A percentile compares a stretch with the other conserved stretches of the same genome.
Conservation (phyloP, 1,140 invertebrate species). For the Temnothorax curvispinosus region DNA sequence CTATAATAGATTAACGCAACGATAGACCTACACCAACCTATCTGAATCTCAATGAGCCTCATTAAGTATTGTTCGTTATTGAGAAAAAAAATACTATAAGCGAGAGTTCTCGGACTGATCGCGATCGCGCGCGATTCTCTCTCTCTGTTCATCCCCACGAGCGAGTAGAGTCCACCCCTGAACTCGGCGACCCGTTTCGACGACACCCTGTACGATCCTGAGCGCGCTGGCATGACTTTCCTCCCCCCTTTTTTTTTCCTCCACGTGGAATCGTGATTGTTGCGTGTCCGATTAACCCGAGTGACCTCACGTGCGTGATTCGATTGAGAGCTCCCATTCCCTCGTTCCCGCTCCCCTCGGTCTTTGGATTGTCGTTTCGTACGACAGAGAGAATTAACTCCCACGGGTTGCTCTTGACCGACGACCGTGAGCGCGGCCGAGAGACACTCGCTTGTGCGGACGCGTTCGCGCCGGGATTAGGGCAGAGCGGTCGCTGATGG, state of each 20-base stretch:
- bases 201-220: constrained; percentile 55
- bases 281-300: constrained; percentile 68
- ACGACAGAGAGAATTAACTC: constrained; percentile 5
- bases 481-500: background rate
- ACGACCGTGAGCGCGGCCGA: background rate
- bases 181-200: background rate
- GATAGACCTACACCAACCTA: background rate
- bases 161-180: background rate
- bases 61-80: background rate
- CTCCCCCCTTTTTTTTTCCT: background rate
- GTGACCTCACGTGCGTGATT: constrained; percentile 65
- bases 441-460: background rate
- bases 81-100: background rate
- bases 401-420: constrained; percentile 12
- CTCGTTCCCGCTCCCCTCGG: background rate
- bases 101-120: background rate
- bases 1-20: no score
- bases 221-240: constrained; percentile 45
- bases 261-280: constrained; percentile 44
- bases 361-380: constrained; percentile 20
- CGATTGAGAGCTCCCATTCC: constrained; percentile 44
- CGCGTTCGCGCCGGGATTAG: background rate
- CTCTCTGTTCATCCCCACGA: background rate
- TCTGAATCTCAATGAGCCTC: no score
- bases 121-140: background rate